Evolutionary conservation across 1,140 invertebrate species (phyloP).

Genomic region (Drosophila rhopaloa): DNA sequence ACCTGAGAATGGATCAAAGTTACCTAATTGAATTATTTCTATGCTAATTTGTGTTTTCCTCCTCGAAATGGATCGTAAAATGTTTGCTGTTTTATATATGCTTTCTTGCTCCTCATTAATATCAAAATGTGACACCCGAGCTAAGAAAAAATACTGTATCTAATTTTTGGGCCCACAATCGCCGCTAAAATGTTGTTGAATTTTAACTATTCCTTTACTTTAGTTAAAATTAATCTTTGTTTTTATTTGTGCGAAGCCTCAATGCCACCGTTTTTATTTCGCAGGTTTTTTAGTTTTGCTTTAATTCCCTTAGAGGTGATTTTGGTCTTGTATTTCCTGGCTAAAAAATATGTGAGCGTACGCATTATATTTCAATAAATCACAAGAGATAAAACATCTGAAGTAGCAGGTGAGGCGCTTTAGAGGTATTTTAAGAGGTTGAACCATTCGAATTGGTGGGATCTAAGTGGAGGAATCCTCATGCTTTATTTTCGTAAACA

Average conservation of each 20-base stretch:
- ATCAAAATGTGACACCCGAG: slow-evolving; percentile 58
- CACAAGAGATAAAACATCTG: slow-evolving; percentile 36
- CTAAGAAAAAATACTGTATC: slow-evolving; percentile 47
- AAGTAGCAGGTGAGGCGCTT: slow-evolving; percentile 19
- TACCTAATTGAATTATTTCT: slow-evolving; percentile 76
- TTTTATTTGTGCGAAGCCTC: slow-evolving; percentile 64
- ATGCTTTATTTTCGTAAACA: slow-evolving; percentile 10
- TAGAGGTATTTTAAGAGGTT: slow-evolving; percentile 20
- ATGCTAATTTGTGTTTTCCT: slow-evolving; percentile 67
- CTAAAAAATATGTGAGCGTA: slow-evolving; percentile 18
- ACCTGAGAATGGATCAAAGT: slow-evolving; percentile 58
- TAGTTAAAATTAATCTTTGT: slow-evolving; percentile 59
- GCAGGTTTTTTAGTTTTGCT: slow-evolving; percentile 23
- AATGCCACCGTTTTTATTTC: slow-evolving; percentile 72
- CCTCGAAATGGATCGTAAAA: slow-evolving; percentile 51
- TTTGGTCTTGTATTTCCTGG: slow-evolving; percentile 42
- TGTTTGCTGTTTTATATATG: slow-evolving; percentile 23
- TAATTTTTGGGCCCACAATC: slow-evolving; percentile 36
- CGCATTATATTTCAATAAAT: slow-evolving; percentile 53
- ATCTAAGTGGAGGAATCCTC: slow-evolving; percentile 9
- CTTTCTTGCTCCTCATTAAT: slow-evolving; percentile 46
- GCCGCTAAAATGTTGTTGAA: slow-evolving; percentile 50
- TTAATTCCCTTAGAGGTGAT: slow-evolving; percentile 50
- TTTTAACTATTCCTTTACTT: slow-evolving; percentile 45
- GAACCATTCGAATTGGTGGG: background rate